Evolutionary conservation across 35 echinoderm and acorn worm species (phyloP).

Genomic region (Ophiothrix spiculata): DNA sequence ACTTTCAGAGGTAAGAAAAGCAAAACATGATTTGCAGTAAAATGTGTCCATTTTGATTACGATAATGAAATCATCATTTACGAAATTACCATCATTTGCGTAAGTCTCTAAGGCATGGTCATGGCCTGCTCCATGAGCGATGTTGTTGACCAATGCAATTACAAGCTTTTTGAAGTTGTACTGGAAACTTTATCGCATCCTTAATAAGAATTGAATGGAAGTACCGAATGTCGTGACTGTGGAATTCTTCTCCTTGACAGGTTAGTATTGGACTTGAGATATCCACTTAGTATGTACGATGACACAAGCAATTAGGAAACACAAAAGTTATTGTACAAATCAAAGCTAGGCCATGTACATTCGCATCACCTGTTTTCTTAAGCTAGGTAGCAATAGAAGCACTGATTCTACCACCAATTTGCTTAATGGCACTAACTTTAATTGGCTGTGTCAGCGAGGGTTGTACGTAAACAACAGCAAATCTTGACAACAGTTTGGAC

Average conservation of each 20-base stretch:
- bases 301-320: conserved; percentile 4
- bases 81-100: background rate
- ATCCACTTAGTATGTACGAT: background rate
- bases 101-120: background rate
- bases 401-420: background rate
- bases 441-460: conserved; percentile 1
- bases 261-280: background rate
- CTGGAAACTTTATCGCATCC: too few species aligned
- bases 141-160: background rate
- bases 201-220: background rate
- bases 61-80: conserved; percentile 9
- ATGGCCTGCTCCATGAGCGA: background rate
- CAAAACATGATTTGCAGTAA: background rate
- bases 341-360: background rate
- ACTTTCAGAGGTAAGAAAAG: background rate
- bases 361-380: background rate
- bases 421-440: background rate
- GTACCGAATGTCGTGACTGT: background rate
- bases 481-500: background rate
- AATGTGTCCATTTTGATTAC: background rate
- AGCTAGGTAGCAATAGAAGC: background rate
- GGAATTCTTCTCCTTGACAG: background rate
- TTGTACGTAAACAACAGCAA: background rate
- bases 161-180: too few species aligned
- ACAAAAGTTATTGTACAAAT: background rate